Evolutionary conservation across 1,140 invertebrate genomes (phyloP), one percentile per base, ranked within the genome.

Genomic region (Drosophila nigromelanica): DNA sequence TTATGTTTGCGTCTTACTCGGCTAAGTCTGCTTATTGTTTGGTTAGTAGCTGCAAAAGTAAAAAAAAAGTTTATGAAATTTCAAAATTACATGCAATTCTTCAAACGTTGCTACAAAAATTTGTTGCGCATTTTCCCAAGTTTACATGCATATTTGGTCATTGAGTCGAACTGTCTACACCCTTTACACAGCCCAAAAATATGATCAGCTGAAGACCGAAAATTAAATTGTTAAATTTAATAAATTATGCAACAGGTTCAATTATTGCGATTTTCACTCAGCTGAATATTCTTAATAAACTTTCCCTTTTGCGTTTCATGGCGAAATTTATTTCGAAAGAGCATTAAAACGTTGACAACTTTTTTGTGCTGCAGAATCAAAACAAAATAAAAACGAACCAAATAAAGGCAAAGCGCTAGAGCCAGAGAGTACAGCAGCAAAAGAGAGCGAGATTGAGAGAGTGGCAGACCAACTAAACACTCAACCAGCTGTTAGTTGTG

Each of bases 401-500:
- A 70, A 76, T 79, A 79, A 77, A 75, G 68, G 30, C 67, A 75
- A 67, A 72, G 40, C 45, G 30, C 35, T 18, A 64, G 40, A 69
- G 66, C 15, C 52, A 73, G 60, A 47, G 63, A 50, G 50, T 10
- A 47, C 47, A 61, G 7, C 27, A 69, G 58, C 47, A 63, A 74
- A 18, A 1, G 40, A 67, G 62, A 67, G 52, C 63, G 56, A 11
- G 60, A 67, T 47, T 54, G 35, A 48, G 40, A 55, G 37, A 39
- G 37, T 12, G 48, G 18, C 43, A 27, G 39, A 27, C 30, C n/a
- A 30, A 59, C 33, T 51, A 59, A 63, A 69, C 43, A 42, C 70
- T 51, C 37, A 35, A 71, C 73, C 83, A 89, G 83, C 83, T 89
- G 83, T 89, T 89, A 69, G 76, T 64, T 66, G 59, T 55, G 33